Evolutionary conservation across 2,888 invertebrate species (phyloP).

Genomic region (Zaprionus lineosus): DNA sequence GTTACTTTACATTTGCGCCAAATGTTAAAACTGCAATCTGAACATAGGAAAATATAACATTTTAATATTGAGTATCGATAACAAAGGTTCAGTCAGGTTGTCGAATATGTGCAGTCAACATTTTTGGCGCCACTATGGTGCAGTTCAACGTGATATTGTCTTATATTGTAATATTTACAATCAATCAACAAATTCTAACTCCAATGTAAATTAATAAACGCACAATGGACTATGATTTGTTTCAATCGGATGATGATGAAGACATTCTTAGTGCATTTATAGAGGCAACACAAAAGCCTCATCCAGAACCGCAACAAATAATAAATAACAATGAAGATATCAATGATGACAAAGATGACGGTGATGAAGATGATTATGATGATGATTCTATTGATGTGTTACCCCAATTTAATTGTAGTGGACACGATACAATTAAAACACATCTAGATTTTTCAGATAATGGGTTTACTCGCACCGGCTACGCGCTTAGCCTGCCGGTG

Average conservation of each 20-base stretch:
- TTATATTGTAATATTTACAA: no score
- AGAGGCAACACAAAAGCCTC: conserved; percentile 67
- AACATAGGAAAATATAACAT: no score
- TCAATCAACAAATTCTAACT: neutral
- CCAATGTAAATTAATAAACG: no score
- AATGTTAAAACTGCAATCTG: no score
- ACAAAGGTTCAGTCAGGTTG: neutral
- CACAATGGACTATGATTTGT: conserved; percentile 82
- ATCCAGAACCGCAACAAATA: neutral
- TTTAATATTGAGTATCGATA: neutral
- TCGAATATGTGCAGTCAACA: neutral
- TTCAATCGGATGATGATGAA: conserved; percentile 82
- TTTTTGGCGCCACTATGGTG: conserved; percentile 10
- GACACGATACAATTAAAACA: conserved; percentile 71
- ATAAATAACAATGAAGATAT: neutral
- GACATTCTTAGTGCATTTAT: conserved; percentile 76
- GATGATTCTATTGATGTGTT: conserved; percentile 44
- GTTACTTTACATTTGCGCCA: no score
- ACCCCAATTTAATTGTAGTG: conserved; percentile 79
- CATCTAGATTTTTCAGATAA: conserved; percentile 61
- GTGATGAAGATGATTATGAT: conserved; percentile 7
- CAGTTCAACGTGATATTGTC: conserved; percentile 8
- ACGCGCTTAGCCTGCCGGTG: conserved; percentile 34
- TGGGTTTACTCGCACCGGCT: conserved; percentile 75
- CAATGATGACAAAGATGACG: neutral